phyloP scores from a whole-genome alignment of 92 coral and sea anemone genomes.

The Epizoanthus scotinus region DNA sequence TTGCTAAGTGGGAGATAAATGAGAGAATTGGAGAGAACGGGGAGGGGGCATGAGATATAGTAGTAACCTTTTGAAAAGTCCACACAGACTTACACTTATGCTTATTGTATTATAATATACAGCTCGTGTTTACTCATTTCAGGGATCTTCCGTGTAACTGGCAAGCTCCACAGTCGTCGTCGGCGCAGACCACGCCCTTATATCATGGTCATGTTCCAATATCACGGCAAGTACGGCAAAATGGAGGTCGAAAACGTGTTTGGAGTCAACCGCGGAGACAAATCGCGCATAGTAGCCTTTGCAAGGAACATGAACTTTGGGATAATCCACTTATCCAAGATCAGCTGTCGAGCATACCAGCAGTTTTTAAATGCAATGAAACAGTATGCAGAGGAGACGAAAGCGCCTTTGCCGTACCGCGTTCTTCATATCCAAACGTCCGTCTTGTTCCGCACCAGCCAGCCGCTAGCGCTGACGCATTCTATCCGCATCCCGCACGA shows the following conservation, averaged over 20 bases:
- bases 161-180: not conserved
- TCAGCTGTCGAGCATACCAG: conserved; percentile 22
- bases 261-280: conserved; percentile 8
- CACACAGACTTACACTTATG: too few relatives aligned
- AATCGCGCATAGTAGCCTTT: not conserved
- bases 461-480: conserved; percentile 15
- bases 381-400: conserved; percentile 3
- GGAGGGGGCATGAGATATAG: too few relatives aligned
- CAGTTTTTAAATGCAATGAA: conserved; percentile 15
- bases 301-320: conserved; percentile 24
- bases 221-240: conserved; percentile 10
- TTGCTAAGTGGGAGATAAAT: too few relatives aligned
- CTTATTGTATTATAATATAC: too few relatives aligned
- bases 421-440: conserved; percentile 15
- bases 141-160: conserved; percentile 17
- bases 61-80: too few relatives aligned
- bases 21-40: too few relatives aligned
- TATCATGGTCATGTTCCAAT: conserved; percentile 20
- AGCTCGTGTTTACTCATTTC: not conserved
- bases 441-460: not conserved
- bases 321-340: not conserved
- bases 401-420: not conserved
- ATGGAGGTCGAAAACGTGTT: conserved; percentile 28
- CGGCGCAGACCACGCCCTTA: conserved; percentile 4
- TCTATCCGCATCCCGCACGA: conserved; percentile 29